These are phyloP conservation scores for Gallinago paraguaiae DNA, from an alignment of 2,113 vertebrate genomes.

Conservation along the genomic window DNA sequence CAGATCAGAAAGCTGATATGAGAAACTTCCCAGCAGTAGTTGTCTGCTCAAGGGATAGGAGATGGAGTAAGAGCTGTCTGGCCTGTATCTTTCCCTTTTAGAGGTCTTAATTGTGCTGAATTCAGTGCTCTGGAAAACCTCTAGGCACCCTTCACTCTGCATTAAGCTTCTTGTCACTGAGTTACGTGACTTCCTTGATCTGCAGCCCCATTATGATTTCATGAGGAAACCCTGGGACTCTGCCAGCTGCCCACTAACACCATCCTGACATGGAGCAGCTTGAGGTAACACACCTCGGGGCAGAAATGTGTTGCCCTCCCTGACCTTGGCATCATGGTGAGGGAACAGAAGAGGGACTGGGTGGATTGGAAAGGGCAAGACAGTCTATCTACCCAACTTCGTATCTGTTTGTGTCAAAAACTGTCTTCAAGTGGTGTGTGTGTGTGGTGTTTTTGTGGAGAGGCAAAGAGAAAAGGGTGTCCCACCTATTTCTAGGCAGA, in stretches of 20 bases:
- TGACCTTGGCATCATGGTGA: background rate
- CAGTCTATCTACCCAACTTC: rapidly evolving
- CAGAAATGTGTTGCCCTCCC: background rate
- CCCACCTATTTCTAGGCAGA: background rate
- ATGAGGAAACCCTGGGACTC: background rate
- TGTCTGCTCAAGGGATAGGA: background rate
- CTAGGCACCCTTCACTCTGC: slow-evolving; percentile 28
- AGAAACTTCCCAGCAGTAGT: background rate
- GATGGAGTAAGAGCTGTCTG: background rate
- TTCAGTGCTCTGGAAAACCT: slow-evolving; percentile 35
- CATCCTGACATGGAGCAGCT: background rate
- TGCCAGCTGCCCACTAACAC: background rate
- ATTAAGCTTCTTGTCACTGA: background rate
- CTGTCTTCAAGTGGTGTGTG: background rate
- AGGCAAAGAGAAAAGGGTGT: background rate
- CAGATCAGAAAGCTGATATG: background rate
- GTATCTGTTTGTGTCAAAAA: no score
- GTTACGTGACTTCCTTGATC: background rate
- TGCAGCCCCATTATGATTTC: background rate
- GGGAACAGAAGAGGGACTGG: background rate
- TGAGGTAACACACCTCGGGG: background rate
- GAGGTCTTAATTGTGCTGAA: background rate
- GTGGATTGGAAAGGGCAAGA: background rate
- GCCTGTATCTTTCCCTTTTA: background rate
- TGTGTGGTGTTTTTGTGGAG: background rate